A percentile compares a stretch with the other conserved stretches of the same genome.
phyloP scores from a whole-genome alignment of 2,888 invertebrate species.

The Lordiphosa fenestrarum region DNA sequence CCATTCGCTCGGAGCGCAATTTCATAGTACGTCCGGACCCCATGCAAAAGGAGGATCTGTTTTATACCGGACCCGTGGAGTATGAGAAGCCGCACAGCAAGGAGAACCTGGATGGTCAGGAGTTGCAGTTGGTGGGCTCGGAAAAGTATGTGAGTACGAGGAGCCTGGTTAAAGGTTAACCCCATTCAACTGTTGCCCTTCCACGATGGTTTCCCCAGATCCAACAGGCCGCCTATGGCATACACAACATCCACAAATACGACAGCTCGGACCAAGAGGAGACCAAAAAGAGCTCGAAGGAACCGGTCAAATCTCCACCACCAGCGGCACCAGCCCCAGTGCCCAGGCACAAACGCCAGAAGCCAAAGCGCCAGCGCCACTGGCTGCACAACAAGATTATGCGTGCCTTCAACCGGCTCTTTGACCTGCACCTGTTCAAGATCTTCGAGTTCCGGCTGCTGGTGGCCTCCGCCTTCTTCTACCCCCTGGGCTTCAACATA shows the following conservation, averaged over 20 bases:
- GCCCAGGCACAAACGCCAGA: background rate
- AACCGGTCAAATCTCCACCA: accelerated
- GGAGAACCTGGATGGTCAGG: constrained; percentile 48
- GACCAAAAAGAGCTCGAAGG: accelerated
- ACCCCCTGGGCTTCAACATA: constrained; percentile 89
- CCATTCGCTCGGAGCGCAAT: constrained; percentile 26
- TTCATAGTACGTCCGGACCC: constrained; percentile 79
- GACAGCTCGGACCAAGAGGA: constrained; percentile 6
- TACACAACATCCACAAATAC: constrained; percentile 48
- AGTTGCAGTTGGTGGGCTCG: constrained; percentile 40
- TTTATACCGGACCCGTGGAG: constrained; percentile 81
- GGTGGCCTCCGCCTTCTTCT: constrained; percentile 83
- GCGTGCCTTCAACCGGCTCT: constrained; percentile 53
- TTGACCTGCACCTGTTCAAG: constrained; percentile 62
- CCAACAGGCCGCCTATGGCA: constrained; percentile 43
- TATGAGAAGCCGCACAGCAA: constrained; percentile 36
- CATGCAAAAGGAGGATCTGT: constrained; percentile 86
- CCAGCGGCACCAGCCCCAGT: too few relatives aligned
- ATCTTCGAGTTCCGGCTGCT: constrained; percentile 77
- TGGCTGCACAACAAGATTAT: constrained; percentile 48
- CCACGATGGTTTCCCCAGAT: constrained; percentile 18
- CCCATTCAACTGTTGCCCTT: background rate
- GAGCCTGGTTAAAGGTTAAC: background rate
- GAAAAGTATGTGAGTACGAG: constrained; percentile 37
- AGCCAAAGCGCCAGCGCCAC: background rate